These are phyloP conservation scores for Hemitrygon akajei DNA, from an alignment of 2,797 vertebrate species.

Conservation along the genomic window DNA sequence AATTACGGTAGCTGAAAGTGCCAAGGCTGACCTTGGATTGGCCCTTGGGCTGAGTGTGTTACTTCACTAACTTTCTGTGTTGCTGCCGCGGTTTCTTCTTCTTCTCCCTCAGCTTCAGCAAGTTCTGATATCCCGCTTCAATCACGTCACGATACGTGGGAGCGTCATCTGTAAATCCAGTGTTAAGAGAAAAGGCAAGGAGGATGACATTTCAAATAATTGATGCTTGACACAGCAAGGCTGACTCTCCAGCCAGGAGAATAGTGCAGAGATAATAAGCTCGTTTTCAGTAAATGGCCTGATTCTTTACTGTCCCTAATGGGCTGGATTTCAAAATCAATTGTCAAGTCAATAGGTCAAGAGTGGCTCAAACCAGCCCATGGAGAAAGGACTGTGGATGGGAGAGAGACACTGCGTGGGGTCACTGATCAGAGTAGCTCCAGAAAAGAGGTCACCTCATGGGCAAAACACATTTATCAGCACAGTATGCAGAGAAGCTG, in stretches of 20 bases:
- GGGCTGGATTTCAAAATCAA: background rate
- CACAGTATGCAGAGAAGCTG: background rate
- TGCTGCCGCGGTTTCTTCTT: background rate
- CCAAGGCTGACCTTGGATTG: background rate
- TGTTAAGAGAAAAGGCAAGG: background rate
- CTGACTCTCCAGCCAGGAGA: background rate
- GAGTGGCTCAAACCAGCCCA: background rate
- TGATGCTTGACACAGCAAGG: too few species aligned
- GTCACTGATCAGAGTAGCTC: background rate
- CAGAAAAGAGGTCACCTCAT: background rate
- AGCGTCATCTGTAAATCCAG: conserved; percentile 17
- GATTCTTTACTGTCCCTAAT: background rate
- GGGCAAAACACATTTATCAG: background rate
- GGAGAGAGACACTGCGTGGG: background rate
- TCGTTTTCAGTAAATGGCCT: background rate
- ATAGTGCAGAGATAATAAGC: background rate
- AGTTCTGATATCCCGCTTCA: background rate
- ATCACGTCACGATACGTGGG: background rate
- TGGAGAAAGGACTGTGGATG: background rate
- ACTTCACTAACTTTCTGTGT: background rate
- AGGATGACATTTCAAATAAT: background rate
- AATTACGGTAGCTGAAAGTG: background rate
- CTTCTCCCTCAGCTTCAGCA: conserved; percentile 15
- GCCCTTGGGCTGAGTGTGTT: background rate
- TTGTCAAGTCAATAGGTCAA: background rate